phyloP scores from a whole-genome alignment of 2,113 vertebrate species.

The rat (Rattus norvegicus) region DNA sequence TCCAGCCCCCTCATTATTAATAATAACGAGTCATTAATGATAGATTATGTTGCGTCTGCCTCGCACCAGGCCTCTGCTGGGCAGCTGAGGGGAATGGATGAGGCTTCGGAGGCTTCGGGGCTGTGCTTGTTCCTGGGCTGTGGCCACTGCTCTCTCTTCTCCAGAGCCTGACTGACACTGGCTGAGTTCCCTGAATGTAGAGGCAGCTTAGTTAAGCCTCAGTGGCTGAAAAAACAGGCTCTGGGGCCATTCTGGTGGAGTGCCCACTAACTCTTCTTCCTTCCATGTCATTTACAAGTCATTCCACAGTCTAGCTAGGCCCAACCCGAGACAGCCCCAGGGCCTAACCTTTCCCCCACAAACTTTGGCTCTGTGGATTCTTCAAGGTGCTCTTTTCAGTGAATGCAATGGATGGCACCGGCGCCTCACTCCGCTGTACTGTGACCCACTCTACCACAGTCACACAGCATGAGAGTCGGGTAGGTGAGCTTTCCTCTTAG shows the following conservation, averaged over 20 bases:
- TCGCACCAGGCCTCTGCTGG: neutral
- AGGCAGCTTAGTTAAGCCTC: neutral
- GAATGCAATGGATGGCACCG: neutral
- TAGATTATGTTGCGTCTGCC: neutral
- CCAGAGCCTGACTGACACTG: neutral
- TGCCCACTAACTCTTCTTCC: neutral
- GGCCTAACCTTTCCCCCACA: neutral
- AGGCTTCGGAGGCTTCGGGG: no score
- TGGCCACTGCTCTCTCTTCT: neutral
- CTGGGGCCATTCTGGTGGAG: neutral
- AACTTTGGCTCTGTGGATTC: neutral
- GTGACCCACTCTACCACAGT: neutral
- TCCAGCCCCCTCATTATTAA: constrained; percentile 1
- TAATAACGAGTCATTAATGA: constrained; percentile 1
- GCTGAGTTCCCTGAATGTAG: neutral
- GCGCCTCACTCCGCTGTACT: neutral
- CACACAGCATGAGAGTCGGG: neutral
- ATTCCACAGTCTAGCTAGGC: neutral
- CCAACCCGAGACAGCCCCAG: neutral
- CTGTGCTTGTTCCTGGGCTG: neutral
- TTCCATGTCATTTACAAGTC: neutral
- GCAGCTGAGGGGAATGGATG: neutral
- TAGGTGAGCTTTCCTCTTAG: neutral
- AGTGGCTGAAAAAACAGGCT: neutral
- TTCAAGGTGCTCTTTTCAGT: neutral